Percentiles rank a stretch among this genome's conserved stretches.
Conservation (phyloP, 2,888 invertebrate species). For the Drosophila quinaria region DNA sequence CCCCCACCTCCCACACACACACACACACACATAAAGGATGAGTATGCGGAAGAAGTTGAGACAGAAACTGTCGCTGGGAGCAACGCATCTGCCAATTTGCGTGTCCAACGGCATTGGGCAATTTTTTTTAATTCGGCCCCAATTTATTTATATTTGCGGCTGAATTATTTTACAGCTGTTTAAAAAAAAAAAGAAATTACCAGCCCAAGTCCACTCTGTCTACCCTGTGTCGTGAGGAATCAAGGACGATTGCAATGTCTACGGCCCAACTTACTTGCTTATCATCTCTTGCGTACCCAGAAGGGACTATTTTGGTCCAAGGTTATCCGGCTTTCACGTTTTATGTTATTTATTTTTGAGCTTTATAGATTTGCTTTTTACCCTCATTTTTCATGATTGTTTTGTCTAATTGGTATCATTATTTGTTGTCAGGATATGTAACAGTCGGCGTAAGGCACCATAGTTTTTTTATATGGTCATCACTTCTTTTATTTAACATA, state of each 20-base stretch:
- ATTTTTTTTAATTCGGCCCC: constrained; percentile 76
- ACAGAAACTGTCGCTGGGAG: constrained; percentile 12
- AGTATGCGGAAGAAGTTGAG: constrained; percentile 1
- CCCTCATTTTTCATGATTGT: constrained; percentile 1
- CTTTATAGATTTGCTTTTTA: constrained; percentile 15
- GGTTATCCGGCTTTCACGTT: constrained; percentile 21
- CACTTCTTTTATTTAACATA: not conserved
- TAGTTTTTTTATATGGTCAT: not conserved
- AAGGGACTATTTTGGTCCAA: constrained; percentile 1
- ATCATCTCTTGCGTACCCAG: constrained; percentile 42
- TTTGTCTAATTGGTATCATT: not conserved
- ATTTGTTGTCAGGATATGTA: not conserved
- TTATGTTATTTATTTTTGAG: constrained; percentile 46
- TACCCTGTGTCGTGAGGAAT: constrained; percentile 37
- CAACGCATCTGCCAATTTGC: constrained; percentile 35
- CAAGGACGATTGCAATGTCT: constrained; percentile 58
- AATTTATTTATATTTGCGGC: constrained; percentile 77
- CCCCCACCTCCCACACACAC: constrained; percentile 23
- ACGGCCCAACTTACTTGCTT: constrained; percentile 47
- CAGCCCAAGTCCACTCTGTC: constrained; percentile 51
- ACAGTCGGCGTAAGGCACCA: not conserved
- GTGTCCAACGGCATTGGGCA: constrained; percentile 37
- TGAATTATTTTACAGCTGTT: constrained; percentile 84
- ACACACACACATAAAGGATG: constrained; percentile 9
- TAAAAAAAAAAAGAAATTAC: constrained; percentile 30